Base-by-base conservation (phyloP, 2,797 vertebrate species). In the Orientallactaga sibirica region DNA sequence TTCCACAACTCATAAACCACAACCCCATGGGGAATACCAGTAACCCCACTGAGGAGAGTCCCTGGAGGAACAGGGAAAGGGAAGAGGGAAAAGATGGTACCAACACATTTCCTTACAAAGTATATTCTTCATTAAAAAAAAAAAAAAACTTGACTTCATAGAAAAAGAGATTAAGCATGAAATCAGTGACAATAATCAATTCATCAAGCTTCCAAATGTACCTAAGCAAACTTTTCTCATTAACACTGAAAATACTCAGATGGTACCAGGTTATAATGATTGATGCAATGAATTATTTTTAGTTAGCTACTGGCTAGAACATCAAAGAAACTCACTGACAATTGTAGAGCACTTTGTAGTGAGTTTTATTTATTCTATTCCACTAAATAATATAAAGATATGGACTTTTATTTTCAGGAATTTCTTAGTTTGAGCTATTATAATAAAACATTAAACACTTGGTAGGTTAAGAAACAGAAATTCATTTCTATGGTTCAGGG, bases 181-280 rank as follows among this genome's bases (percentile, higher is more conserved):
- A 97, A 92, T 37, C 83, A 33, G 33, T 88, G 73, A 75, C 33
- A 91, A 43, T 58, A 81, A 48, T 70, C 48, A 90, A 27, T 62
- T 89, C 80, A 43, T 68, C 67, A 88, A 84, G 58, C 24, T 95
- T 68, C 41, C 33, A 92, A 61, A 67, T 77, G 1, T 43, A 74
- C 3, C 43, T 68, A 89, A 33, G 25, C 33, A 92, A 79, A 90
- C 91, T 83, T 92, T 97, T 90, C 73, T 96, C 70, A 94, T 88
- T 96, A 89, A 95, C 77, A 93, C 96, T 95, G n/a, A 92, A 97
- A 97, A 94, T 52, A 81, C 93, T 91, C 7, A 7, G 0, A 1
- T 78, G 93, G 24, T 83, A 95, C 71, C 11, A 78, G 75, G 29
- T 85, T 94, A 67, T 96, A 91, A 94, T 90, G 37, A 93, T 84